Evolutionary conservation across 2,888 invertebrate genomes (phyloP).

Genomic region (Apamea sordens): DNA sequence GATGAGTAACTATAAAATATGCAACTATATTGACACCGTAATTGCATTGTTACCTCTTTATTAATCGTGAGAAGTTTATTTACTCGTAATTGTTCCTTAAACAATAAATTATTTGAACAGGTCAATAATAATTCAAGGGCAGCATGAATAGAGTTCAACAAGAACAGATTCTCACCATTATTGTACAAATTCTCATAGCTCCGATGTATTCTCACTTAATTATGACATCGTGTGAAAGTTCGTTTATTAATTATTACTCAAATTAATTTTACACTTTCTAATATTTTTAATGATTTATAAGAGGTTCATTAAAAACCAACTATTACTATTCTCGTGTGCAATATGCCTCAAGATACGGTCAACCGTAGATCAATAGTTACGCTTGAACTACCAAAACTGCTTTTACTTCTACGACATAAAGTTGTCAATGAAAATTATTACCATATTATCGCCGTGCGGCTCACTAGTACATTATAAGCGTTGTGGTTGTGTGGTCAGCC

Average conservation of each 20-base stretch:
- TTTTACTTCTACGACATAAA: not conserved
- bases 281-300: slow-evolving; percentile 21
- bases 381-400: not conserved
- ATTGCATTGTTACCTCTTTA: not conserved
- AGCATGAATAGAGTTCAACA: slow-evolving; percentile 8
- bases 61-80: slow-evolving; percentile 10
- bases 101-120: slow-evolving; percentile 8
- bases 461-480: not conserved
- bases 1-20: not conserved
- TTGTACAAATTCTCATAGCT: slow-evolving; percentile 41
- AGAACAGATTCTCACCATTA: slow-evolving; percentile 45
- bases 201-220: slow-evolving; percentile 34
- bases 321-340: not conserved
- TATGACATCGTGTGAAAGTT: slow-evolving; percentile 48
- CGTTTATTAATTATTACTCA: slow-evolving; percentile 7
- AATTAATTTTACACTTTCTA: slow-evolving; percentile 56
- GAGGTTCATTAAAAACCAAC: not conserved
- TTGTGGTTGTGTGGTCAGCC: too few species aligned
- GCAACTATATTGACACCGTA: not conserved
- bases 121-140: slow-evolving; percentile 13
- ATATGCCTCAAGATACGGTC: not conserved
- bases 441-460: not conserved
- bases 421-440: not conserved
- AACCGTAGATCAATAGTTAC: not conserved
- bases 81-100: not conserved